Evolutionary conservation across 1,140 invertebrate species (phyloP).

Genomic region (Microplitis mediator): DNA sequence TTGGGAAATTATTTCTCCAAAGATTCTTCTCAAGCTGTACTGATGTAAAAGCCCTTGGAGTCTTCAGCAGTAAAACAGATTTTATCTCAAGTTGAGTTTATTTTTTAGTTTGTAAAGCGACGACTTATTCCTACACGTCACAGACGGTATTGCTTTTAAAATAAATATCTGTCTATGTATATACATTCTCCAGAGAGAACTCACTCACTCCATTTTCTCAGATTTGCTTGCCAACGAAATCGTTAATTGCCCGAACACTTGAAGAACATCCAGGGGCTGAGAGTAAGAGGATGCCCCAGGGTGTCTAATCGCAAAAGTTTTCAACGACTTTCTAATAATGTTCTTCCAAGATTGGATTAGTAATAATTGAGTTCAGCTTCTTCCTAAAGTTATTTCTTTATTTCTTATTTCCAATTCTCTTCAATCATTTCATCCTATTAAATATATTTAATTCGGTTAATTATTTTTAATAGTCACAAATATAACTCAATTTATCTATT

Average conservation of each 20-base stretch:
- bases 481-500: too few relatives aligned
- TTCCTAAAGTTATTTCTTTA: background rate
- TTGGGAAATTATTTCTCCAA: background rate
- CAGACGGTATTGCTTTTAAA: background rate
- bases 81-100: conserved; percentile 12
- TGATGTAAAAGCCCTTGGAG: background rate
- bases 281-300: conserved; percentile 5
- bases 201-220: conserved; percentile 8
- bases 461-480: too few relatives aligned
- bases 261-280: background rate
- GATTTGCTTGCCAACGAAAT: conserved; percentile 12
- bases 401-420: background rate
- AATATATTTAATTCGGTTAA: too few relatives aligned
- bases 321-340: conserved; percentile 33
- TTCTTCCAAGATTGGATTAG: conserved; percentile 13
- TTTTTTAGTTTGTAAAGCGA: conserved; percentile 8
- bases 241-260: conserved; percentile 29
- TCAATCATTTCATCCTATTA: background rate
- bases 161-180: background rate
- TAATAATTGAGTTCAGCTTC: conserved; percentile 10
- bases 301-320: conserved; percentile 31
- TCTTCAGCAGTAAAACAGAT: background rate
- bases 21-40: background rate
- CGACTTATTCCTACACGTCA: background rate
- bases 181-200: background rate